These are phyloP conservation scores for Tetranychus piercei DNA, from an alignment of 2,888 invertebrate genomes.

Conservation along the genomic window DNA sequence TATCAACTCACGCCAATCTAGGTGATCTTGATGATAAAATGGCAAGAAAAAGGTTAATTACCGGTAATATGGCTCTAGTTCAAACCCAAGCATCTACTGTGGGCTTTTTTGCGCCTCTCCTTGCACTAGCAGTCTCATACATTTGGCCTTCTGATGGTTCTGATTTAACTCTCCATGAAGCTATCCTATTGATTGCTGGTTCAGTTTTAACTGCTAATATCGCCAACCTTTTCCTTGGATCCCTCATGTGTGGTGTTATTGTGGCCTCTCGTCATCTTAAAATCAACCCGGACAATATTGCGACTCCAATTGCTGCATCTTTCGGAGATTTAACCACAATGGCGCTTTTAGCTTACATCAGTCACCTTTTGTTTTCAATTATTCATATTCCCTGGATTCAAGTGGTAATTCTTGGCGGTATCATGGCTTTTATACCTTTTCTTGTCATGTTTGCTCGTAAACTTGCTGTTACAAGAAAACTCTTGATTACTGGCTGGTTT, in stretches of 20 bases:
- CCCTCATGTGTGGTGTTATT: conserved; percentile 12
- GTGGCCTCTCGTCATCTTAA: not conserved
- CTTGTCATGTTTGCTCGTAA: conserved; percentile 61
- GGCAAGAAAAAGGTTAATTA: conserved; percentile 29
- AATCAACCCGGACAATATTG: conserved; percentile 22
- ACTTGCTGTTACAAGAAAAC: conserved; percentile 59
- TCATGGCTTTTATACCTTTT: conserved; percentile 52
- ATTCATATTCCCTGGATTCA: conserved; percentile 32
- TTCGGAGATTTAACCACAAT: conserved; percentile 27
- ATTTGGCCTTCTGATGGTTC: conserved; percentile 4
- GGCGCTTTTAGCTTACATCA: conserved; percentile 23
- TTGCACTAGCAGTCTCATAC: conserved; percentile 8
- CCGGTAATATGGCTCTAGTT: conserved; percentile 38
- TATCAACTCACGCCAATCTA: conserved; percentile 32
- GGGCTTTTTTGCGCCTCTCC: conserved; percentile 35
- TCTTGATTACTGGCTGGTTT: conserved; percentile 62
- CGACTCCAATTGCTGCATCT: conserved; percentile 27
- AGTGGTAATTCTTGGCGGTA: conserved; percentile 43
- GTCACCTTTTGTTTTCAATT: not conserved
- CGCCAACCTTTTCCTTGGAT: conserved; percentile 49
- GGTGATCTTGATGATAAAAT: conserved; percentile 11
- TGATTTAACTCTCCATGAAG: conserved; percentile 32
- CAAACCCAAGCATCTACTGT: conserved; percentile 34
- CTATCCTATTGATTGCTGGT: conserved; percentile 7
- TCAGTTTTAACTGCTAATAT: conserved; percentile 42